Percentiles rank a stretch among this genome's conserved stretches.
phyloP scores from a whole-genome alignment of 2,113 vertebrate species.

The Calyptomena viridis region DNA sequence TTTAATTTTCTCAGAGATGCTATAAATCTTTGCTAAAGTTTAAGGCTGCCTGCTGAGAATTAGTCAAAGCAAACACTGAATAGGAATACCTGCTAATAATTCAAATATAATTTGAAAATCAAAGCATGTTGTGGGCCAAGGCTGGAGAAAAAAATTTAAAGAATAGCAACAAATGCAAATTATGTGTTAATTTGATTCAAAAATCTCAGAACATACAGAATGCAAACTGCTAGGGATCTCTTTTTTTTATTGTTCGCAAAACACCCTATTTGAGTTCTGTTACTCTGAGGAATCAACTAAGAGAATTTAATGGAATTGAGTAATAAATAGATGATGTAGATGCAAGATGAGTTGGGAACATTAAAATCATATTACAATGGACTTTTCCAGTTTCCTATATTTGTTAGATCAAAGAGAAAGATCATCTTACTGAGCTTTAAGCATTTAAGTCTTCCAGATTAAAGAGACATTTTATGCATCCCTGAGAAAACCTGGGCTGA shows the following conservation, averaged over 20 bases:
- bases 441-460: not conserved
- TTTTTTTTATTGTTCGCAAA: not conserved
- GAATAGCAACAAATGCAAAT: not conserved
- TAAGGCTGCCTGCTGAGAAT: constrained; percentile 4
- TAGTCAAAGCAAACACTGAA: not conserved
- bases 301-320: not conserved
- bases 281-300: not conserved
- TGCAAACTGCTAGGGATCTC: not conserved
- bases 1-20: not conserved
- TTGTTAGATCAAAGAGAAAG: not conserved
- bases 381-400: not conserved
- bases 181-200: not conserved
- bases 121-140: not conserved
- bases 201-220: not conserved
- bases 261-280: not conserved
- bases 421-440: not conserved
- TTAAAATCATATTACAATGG: not conserved
- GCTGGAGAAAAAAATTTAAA: not conserved
- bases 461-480: not conserved
- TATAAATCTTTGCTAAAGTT: not conserved
- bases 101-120: constrained; percentile 24
- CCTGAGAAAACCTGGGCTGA: not conserved
- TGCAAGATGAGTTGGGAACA: not conserved
- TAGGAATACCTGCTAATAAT: not conserved
- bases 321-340: not conserved